phyloP scores from a whole-genome alignment of 2,797 vertebrate species.

The Helicolenus hilgendorfi region DNA sequence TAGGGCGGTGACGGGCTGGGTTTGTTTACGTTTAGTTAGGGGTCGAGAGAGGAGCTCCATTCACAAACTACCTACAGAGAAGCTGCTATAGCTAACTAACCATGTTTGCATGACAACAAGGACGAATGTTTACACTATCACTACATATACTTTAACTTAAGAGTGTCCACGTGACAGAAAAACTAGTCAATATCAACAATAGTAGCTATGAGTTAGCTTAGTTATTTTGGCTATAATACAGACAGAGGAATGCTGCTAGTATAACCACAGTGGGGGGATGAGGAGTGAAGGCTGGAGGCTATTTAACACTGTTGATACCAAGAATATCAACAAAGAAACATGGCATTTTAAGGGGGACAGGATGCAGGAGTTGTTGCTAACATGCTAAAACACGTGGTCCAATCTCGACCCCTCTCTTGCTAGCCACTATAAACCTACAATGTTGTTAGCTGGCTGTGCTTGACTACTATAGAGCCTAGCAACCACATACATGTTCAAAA shows the following conservation, averaged over 20 bases:
- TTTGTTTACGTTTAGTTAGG: conserved; percentile 85
- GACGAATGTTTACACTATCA: conserved; percentile 11
- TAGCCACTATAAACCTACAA: conserved; percentile 8
- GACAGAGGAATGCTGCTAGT: conserved; percentile 34
- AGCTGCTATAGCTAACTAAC: neutral
- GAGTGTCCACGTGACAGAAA: neutral
- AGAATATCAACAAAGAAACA: conserved; percentile 83
- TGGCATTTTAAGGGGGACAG: conserved; percentile 39
- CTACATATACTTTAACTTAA: neutral
- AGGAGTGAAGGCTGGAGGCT: conserved; percentile 14
- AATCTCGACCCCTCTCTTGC: neutral
- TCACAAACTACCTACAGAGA: conserved; percentile 42
- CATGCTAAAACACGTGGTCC: conserved; percentile 86
- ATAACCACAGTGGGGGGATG: neutral
- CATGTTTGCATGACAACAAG: neutral
- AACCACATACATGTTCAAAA: conserved; percentile 67
- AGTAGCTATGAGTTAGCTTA: neutral
- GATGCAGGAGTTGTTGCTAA: conserved; percentile 70
- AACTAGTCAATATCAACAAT: neutral
- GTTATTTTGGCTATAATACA: neutral
- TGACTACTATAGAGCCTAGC: conserved; percentile 8
- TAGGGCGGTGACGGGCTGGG: conserved; percentile 77
- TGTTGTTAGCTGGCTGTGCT: conserved; percentile 37
- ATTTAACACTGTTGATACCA: conserved; percentile 35
- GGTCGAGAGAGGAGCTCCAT: conserved; percentile 61